These are phyloP conservation scores for Drosophila borealis DNA, from an alignment of 2,888 invertebrate genomes.

Conservation along the genomic window DNA sequence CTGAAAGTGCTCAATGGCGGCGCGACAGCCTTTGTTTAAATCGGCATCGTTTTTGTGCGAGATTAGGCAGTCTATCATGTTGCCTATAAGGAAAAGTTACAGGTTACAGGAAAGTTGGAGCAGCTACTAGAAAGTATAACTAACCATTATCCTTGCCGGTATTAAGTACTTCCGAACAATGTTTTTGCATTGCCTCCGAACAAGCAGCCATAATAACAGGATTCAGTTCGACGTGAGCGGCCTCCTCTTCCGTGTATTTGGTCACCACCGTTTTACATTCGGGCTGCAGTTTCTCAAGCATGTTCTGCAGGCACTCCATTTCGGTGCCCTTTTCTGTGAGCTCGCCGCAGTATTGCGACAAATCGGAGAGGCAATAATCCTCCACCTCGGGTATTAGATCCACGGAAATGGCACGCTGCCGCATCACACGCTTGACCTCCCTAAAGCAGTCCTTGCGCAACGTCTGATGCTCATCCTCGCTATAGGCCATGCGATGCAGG, in stretches of 20 bases:
- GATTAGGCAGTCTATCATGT: conserved; percentile 97
- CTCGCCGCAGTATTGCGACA: conserved; percentile 93
- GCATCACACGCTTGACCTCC: conserved; percentile 96
- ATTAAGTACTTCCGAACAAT: conserved; percentile 90
- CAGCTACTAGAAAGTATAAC: background rate
- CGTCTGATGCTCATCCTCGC: conserved; percentile 85
- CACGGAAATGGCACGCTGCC: conserved; percentile 95
- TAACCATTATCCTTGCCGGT: conserved; percentile 89
- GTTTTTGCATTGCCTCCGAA: conserved; percentile 90
- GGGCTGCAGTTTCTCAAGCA: conserved; percentile 89
- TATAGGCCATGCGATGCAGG: conserved; percentile 91
- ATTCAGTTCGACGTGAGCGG: conserved; percentile 95
- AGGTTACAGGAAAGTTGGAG: too few relatives aligned
- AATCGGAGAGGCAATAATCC: conserved; percentile 93
- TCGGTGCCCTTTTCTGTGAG: conserved; percentile 96
- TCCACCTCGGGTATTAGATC: conserved; percentile 98
- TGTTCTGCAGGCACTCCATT: conserved; percentile 95
- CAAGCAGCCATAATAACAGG: conserved; percentile 94
- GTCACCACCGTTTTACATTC: conserved; percentile 91
- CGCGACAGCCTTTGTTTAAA: conserved; percentile 93
- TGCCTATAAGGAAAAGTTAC: conserved; percentile 84
- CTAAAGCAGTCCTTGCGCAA: conserved; percentile 87
- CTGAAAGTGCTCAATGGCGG: conserved; percentile 98
- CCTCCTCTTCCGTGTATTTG: conserved; percentile 95
- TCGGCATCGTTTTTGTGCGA: conserved; percentile 95